Conservation (phyloP, 2,888 invertebrate genomes). For the Lasioglossum leucozonium region DNA sequence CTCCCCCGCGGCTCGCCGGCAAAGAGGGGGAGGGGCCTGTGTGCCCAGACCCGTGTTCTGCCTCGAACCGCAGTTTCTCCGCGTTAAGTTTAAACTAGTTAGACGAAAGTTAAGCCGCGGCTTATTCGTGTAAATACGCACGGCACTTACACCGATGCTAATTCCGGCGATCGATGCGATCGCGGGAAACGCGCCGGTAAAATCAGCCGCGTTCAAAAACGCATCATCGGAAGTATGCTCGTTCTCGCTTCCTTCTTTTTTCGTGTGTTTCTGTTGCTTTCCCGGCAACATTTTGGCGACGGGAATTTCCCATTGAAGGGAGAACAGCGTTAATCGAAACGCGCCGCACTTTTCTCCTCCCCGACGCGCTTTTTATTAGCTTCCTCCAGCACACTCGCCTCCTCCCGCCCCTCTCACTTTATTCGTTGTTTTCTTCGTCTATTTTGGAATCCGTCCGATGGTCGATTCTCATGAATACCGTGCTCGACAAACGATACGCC, state of each 20-base stretch:
- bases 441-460: background rate
- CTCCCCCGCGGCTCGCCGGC: background rate
- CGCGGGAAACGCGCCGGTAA: background rate
- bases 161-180: conserved; percentile 64
- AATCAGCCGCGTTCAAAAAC: background rate
- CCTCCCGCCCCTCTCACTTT: background rate
- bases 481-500: conserved; percentile 15
- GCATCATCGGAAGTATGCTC: background rate
- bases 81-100: conserved; percentile 73
- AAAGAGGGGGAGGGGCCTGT: conserved; percentile 17
- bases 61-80: conserved; percentile 65
- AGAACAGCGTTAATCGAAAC: background rate
- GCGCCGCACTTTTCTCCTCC: background rate
- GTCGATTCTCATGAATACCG: conserved; percentile 1
- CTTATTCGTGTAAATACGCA: conserved; percentile 71
- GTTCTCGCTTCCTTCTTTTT: background rate
- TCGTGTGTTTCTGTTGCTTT: background rate
- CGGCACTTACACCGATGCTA: conserved; percentile 64
- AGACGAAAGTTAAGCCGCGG: conserved; percentile 69
- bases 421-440: background rate
- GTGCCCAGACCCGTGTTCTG: conserved; percentile 43
- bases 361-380: background rate
- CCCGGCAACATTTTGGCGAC: background rate
- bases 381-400: background rate
- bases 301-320: background rate